These are phyloP conservation scores for Paraescarpia echinospica DNA, from an alignment of 1,140 invertebrate species.

Conservation along the genomic window DNA sequence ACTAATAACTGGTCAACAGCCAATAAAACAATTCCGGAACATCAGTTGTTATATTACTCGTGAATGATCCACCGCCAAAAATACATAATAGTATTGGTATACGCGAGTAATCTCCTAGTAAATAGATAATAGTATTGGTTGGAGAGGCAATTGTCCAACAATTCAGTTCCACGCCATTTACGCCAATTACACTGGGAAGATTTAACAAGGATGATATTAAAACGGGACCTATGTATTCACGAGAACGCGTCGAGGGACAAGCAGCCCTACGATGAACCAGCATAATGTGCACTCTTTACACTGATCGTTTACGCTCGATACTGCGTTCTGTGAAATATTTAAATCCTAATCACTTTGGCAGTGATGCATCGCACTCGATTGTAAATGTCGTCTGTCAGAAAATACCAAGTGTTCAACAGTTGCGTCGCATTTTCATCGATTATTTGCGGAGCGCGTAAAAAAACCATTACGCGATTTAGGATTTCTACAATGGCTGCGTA, in stretches of 20 bases:
- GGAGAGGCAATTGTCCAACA: too few species aligned
- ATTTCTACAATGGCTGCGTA: background rate
- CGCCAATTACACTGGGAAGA: background rate
- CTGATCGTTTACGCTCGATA: background rate
- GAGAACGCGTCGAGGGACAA: background rate
- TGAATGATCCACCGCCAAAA: too few species aligned
- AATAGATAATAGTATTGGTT: background rate
- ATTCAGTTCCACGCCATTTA: background rate
- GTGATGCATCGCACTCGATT: background rate
- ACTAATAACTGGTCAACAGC: too few species aligned
- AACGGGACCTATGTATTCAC: background rate
- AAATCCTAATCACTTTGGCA: background rate
- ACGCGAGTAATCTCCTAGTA: background rate
- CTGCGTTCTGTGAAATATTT: background rate
- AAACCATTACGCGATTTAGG: background rate
- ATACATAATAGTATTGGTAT: too few species aligned
- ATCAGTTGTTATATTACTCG: too few species aligned
- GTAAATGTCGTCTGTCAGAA: background rate
- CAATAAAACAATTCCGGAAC: too few species aligned
- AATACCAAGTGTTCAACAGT: background rate
- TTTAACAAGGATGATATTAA: background rate
- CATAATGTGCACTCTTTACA: background rate
- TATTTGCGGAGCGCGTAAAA: background rate
- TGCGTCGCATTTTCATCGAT: background rate
- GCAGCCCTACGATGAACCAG: background rate